Percentiles rank a stretch among this genome's conserved stretches.
Evolutionary conservation across 2,888 invertebrate species (phyloP).

Genomic region (Rhabditoides inermis): DNA sequence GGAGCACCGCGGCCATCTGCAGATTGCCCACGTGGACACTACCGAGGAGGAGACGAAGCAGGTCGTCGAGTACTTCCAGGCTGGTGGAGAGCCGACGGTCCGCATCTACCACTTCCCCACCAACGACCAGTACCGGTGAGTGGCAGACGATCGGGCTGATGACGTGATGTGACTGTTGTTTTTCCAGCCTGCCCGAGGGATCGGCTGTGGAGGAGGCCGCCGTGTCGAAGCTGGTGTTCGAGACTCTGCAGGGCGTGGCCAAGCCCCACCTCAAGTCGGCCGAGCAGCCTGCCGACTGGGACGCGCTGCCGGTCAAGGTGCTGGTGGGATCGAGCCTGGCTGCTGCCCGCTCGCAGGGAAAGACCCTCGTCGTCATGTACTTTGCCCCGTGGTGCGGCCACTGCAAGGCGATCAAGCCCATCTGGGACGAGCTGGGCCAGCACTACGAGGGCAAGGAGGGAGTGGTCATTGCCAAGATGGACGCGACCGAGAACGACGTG

Average conservation of each 20-base stretch:
- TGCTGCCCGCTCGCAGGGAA: conserved; percentile 56
- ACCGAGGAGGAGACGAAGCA: conserved; percentile 3
- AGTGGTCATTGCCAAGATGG: conserved; percentile 10
- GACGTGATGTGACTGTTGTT: too few species aligned
- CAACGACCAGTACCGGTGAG: conserved; percentile 5
- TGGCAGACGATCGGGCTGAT: neutral
- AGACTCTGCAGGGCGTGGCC: neutral
- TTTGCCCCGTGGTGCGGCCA: conserved; percentile 16
- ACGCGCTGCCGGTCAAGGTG: conserved; percentile 78
- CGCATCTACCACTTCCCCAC: conserved; percentile 5
- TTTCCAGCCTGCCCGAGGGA: too few species aligned
- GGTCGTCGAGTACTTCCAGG: conserved; percentile 6
- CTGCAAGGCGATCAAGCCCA: conserved; percentile 8
- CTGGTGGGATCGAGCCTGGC: conserved; percentile 89
- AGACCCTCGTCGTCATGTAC: neutral
- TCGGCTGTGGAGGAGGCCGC: neutral
- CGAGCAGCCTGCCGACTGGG: conserved; percentile 88
- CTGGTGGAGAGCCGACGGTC: neutral
- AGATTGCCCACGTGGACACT: conserved; percentile 8
- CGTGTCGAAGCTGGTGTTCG: neutral
- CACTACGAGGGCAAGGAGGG: conserved; percentile 1
- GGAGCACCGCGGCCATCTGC: conserved; percentile 5
- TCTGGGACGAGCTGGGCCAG: conserved; percentile 3
- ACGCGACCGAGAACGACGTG: conserved; percentile 14
- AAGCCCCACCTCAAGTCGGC: conserved; percentile 81